A percentile compares a stretch with the other conserved stretches of the same genome.
Evolutionary conservation across 2,113 vertebrate genomes (phyloP).

Genomic region (Pachycephala philippinensis): DNA sequence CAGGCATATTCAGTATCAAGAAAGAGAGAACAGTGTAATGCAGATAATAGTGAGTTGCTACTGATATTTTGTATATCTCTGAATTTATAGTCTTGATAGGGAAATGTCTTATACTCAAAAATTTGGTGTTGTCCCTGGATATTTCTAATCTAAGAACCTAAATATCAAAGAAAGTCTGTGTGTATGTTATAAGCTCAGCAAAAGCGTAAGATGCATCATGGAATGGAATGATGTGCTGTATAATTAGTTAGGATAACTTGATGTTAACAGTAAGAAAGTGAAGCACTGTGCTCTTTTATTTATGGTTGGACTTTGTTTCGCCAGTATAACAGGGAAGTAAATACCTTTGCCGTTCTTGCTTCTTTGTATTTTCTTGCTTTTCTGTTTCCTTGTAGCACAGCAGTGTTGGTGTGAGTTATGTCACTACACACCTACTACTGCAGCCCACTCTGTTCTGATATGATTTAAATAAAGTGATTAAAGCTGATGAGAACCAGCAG

Average conservation of each 20-base stretch:
- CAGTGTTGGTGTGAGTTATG: not conserved
- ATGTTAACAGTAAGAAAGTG: not conserved
- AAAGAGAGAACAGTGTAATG: not conserved
- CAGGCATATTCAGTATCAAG: not conserved
- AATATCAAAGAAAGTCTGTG: not conserved
- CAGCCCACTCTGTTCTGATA: not conserved
- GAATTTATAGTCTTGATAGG: not conserved
- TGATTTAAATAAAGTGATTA: not conserved
- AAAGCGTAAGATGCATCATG: not conserved
- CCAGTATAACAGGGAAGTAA: not conserved
- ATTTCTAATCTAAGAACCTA: not conserved
- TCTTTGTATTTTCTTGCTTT: not conserved
- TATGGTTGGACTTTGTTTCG: not conserved
- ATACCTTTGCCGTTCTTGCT: not conserved
- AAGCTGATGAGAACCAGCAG: not conserved
- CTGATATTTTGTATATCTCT: not conserved
- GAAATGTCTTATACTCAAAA: not conserved
- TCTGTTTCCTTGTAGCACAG: not conserved
- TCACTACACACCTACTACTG: not conserved
- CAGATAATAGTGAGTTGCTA: not conserved
- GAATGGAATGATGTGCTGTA: not conserved
- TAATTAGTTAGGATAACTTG: not conserved
- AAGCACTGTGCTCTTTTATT: not conserved
- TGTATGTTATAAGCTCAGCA: not conserved
- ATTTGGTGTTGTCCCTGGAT: not conserved